Base-by-base conservation (phyloP, 2,888 invertebrate species). In the Masnerella sp. region DNA sequence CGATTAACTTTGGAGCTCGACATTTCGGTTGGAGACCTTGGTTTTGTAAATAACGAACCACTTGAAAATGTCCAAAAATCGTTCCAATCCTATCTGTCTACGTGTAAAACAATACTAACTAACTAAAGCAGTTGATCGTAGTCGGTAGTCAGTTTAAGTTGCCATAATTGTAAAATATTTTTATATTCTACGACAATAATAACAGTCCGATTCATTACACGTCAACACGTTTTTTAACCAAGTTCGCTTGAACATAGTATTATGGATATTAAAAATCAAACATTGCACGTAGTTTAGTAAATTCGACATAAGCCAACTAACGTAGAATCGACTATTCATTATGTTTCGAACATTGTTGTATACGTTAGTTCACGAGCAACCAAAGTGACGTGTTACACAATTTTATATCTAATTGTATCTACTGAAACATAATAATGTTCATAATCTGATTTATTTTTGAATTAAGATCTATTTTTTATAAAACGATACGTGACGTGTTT, bases 391-490 rank as follows among this genome's bases (percentile, higher is more conserved):
- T n/a, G n/a, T n/a, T n/a, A n/a, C n/a, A n/a, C 25, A 25, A 25
- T n/a, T 5, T 32, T 3, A 32, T 32, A n/a, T n/a, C n/a, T n/a
- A n/a, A n/a, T n/a, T n/a, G n/a, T n/a, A n/a, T n/a, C n/a, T n/a
- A n/a, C n/a, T n/a, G n/a, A n/a, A n/a, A n/a, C n/a, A n/a, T n/a
- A n/a, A n/a, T n/a, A n/a, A n/a, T n/a, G n/a, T n/a, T n/a, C n/a
- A n/a, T n/a, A n/a, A n/a, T n/a, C n/a, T 47, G 12, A 30, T 38
- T 64, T 51, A 52, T 54, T 65, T 65, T 56, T 65, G 17, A 38
- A 65, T 65, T 65, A 17, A 65, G 22, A 49, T 65, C 45, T 65
- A 65, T 65, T 65, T 65, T 64, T 45, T 56, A 47, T 47, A 56
- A 49, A 56, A 34, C 17, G 17, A 47, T 43, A 56, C n/a, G 43